These are phyloP conservation scores for Trinectes maculatus DNA, from an alignment of 2,113 vertebrate species.

Conservation along the genomic window DNA sequence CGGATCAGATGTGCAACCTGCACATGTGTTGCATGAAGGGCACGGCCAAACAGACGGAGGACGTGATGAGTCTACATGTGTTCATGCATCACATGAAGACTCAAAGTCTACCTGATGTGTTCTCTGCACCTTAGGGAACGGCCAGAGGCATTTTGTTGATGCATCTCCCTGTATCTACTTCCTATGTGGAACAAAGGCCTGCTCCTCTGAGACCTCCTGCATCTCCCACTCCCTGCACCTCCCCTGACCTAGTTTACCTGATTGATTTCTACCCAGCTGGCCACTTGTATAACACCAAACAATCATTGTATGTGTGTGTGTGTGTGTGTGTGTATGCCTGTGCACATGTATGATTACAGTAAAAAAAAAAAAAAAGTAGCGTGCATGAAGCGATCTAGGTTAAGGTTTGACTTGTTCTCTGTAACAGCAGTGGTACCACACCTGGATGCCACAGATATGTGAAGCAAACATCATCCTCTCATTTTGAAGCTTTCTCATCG, in stretches of 20 bases:
- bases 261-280: slow-evolving; percentile 71
- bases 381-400: not conserved
- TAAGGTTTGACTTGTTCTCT: slow-evolving; percentile 25
- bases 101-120: slow-evolving; percentile 21
- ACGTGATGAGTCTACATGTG: slow-evolving; percentile 31
- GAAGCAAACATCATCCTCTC: not conserved
- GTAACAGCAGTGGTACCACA: not conserved
- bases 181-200: slow-evolving; percentile 70
- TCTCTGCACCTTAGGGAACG: slow-evolving; percentile 30
- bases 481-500: not conserved
- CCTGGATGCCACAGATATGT: not conserved
- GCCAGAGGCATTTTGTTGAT: slow-evolving; percentile 61
- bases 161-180: slow-evolving; percentile 50
- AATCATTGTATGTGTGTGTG: slow-evolving; percentile 23
- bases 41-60: slow-evolving; percentile 22
- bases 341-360: slow-evolving; percentile 15
- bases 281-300: slow-evolving; percentile 66
- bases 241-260: slow-evolving; percentile 74
- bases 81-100: slow-evolving; percentile 45
- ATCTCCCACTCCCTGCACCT: slow-evolving; percentile 51
- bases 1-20: slow-evolving; percentile 45
- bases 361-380: slow-evolving; percentile 16
- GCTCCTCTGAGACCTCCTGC: slow-evolving; percentile 65
- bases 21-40: slow-evolving; percentile 15
- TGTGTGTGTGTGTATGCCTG: not conserved